Base-by-base conservation (phyloP, 2,888 invertebrate genomes). In the Leptura quadrifasciata region DNA sequence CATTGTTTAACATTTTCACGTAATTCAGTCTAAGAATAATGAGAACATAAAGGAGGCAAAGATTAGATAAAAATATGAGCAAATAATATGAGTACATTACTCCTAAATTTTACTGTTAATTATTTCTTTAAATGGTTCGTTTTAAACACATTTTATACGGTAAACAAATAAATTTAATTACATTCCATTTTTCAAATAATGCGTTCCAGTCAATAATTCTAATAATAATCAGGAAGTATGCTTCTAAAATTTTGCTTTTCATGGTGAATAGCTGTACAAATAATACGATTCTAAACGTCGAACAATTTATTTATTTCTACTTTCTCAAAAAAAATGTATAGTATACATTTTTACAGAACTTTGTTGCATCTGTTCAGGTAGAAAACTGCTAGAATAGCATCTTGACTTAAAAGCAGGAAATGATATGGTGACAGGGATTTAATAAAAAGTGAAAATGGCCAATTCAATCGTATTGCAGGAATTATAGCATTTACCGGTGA, bases 141-240 rank as follows among this genome's bases (percentile, higher is more conserved):
- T 15, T 39, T 60, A 20, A 39, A 39, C 20, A 21, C 3, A 63
- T 39, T 35, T 63, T 63, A 39, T 39, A 63, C 18, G 18, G 63
- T 20, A 63, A 20, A 39, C 63, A 63, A 63, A 63, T 39, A 61
- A 39, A 20, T n/a, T 63, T 12, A 63, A 63, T 63, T 63, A 18
- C 63, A 6, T 63, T 18, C 39, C 35, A 39, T 63, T 63, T 63
- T 63, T 63, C 12, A 63, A 63, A 39, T 63, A 39, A 63, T 20
- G 12, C 27, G 63, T 63, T 63, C 35, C 63, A 63, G 39, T 63
- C 35, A 39, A 35, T 63, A 63, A 39, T n/a, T 63, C 27, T 27
- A 24, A 27, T 60, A 63, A 63, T 63, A 39, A 61, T 61, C n/a
- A 61, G n/a, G 39, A 61, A 61, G 18, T 63, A 39, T 63, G 31